A percentile compares a stretch with the other conserved stretches of the same genome.
Evolutionary conservation across 2,797 vertebrate genomes (phyloP).

Genomic region (Leuciscus waleckii): DNA sequence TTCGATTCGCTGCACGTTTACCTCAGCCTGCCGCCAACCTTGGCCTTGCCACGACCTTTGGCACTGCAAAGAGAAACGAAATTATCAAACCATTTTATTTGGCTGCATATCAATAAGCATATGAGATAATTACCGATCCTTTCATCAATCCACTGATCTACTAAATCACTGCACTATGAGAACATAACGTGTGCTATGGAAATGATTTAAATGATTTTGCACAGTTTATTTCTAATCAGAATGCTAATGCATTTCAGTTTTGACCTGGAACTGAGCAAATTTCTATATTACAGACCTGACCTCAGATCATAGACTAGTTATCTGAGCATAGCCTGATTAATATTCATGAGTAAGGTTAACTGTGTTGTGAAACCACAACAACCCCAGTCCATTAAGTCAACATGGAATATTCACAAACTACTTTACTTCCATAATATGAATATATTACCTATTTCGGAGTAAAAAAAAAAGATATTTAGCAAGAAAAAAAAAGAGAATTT

Average conservation of each 20-base stretch:
- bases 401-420: neutral
- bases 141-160: neutral
- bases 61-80: slow-evolving; percentile 65
- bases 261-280: neutral
- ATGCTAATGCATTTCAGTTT: neutral
- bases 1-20: slow-evolving; percentile 32
- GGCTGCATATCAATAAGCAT: neutral
- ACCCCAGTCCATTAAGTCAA: neutral
- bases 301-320: neutral
- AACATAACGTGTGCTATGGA: neutral
- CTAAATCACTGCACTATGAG: neutral
- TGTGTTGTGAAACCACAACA: neutral
- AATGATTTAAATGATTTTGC: neutral
- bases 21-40: slow-evolving; percentile 72
- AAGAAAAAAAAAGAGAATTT: neutral
- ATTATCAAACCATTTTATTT: neutral
- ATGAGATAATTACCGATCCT: neutral
- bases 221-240: neutral
- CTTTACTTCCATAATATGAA: neutral
- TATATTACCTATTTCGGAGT: neutral
- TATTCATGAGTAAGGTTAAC: slow-evolving; percentile 21
- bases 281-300: neutral
- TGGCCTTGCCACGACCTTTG: slow-evolving; percentile 79
- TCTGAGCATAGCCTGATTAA: slow-evolving; percentile 3
- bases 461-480: neutral